Evolutionary conservation across 1,140 invertebrate genomes (phyloP).

Genomic region (Cydia amplana): DNA sequence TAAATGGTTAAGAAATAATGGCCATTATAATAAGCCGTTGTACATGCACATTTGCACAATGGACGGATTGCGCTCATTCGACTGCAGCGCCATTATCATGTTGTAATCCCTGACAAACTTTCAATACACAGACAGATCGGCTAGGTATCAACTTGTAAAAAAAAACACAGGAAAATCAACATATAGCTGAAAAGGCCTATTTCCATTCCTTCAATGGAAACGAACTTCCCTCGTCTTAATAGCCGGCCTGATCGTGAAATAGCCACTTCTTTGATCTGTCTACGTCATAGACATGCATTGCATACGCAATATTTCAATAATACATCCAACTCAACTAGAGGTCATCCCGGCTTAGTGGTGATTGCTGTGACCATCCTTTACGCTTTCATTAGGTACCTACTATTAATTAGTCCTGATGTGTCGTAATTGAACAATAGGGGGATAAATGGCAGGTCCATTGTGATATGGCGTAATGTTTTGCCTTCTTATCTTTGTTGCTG

Average conservation of each 20-base stretch:
- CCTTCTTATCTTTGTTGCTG: slow-evolving; percentile 23
- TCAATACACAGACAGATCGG: background rate
- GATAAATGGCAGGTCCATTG: slow-evolving; percentile 9
- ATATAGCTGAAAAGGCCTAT: background rate
- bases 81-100: background rate
- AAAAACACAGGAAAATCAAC: background rate
- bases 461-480: slow-evolving; percentile 29
- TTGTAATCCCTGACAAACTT: slow-evolving; percentile 25
- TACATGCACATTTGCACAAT: slow-evolving; percentile 15
- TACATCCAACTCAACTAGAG: background rate
- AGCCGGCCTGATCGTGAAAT: no score
- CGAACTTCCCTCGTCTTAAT: no score
- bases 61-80: slow-evolving; percentile 1
- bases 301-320: background rate
- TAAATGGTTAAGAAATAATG: background rate
- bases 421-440: slow-evolving; percentile 24
- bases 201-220: no score
- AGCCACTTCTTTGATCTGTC: background rate
- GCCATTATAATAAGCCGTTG: background rate
- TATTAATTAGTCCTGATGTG: slow-evolving; percentile 13
- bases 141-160: background rate
- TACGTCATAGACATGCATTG: background rate
- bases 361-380: background rate
- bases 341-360: slow-evolving; percentile 12
- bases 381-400: background rate